Percentiles rank a stretch among this genome's conserved stretches.
phyloP scores from a whole-genome alignment of 2,113 vertebrate genomes.

The Colinus virginianus region DNA sequence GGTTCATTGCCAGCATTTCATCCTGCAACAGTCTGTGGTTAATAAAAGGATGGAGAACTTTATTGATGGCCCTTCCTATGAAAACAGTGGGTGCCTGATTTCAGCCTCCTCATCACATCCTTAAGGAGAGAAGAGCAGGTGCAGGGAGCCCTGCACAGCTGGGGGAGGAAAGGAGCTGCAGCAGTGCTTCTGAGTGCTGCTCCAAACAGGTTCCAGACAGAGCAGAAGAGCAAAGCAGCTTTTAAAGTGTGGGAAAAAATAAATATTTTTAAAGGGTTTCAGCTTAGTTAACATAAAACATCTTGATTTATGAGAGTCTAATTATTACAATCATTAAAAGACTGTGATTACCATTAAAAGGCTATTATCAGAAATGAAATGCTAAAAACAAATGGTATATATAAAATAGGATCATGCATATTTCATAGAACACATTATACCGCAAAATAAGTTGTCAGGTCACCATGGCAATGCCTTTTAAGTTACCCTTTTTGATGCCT shows the following conservation, averaged over 20 bases:
- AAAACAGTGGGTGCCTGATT: constrained; percentile 53
- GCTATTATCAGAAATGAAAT: constrained; percentile 59
- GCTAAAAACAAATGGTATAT: constrained; percentile 62
- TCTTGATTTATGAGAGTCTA: constrained; percentile 54
- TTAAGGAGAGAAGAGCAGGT: constrained; percentile 15
- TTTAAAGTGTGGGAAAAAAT: constrained; percentile 43
- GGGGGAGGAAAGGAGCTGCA: constrained; percentile 14
- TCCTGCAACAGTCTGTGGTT: constrained; percentile 15
- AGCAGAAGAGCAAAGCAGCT: constrained; percentile 61
- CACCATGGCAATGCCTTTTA: constrained; percentile 69
- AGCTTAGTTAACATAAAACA: constrained; percentile 22
- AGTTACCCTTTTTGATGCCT: constrained; percentile 47
- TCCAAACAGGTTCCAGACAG: constrained; percentile 18
- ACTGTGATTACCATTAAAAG: constrained; percentile 59
- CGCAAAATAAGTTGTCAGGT: constrained; percentile 61
- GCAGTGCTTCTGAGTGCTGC: constrained; percentile 48
- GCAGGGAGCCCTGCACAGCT: constrained; percentile 11
- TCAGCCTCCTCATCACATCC: constrained; percentile 53
- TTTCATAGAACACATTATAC: constrained; percentile 46
- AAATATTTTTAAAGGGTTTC: constrained; percentile 55
- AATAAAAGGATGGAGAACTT: background rate
- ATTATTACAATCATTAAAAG: constrained; percentile 42
- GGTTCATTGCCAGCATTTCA: background rate
- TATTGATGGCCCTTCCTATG: constrained; percentile 48
- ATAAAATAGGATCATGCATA: constrained; percentile 53